A percentile compares a stretch with the other conserved stretches of the same genome.
These are phyloP conservation scores for Apolygus lucorum DNA, from an alignment of 1,140 invertebrate species.

Conservation along the genomic window DNA sequence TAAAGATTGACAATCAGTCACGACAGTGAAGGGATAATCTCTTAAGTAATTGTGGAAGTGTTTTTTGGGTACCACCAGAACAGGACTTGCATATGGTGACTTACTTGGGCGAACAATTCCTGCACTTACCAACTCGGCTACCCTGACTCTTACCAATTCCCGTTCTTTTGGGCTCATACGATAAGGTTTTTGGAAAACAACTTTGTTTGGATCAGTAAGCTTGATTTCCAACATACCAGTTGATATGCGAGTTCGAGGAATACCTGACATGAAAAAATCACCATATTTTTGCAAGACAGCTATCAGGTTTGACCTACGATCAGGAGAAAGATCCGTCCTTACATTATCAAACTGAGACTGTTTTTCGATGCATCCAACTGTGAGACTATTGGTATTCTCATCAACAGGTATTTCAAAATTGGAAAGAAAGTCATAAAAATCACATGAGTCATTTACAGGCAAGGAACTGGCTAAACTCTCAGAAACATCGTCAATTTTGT, in stretches of 20 bases:
- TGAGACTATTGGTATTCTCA: background rate
- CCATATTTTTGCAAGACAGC: background rate
- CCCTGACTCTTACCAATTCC: background rate
- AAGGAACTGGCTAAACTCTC: background rate
- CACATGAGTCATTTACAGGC: background rate
- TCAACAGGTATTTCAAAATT: background rate
- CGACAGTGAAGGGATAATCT: background rate
- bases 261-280: conserved; percentile 7
- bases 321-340: background rate
- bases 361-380: background rate
- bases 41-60: conserved; percentile 2
- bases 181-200: background rate
- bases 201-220: background rate
- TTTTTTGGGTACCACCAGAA: background rate
- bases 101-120: background rate
- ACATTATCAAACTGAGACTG: background rate
- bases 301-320: background rate
- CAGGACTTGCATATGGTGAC: conserved; percentile 4
- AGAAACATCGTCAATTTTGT: background rate
- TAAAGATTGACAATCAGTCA: conserved; percentile 13
- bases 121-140: background rate
- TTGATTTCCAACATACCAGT: background rate
- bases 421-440: background rate
- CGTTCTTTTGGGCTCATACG: background rate
- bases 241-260: background rate